These are phyloP conservation scores for Paelopatides confundens DNA, from an alignment of 53 echinoderm and acorn worm species.

Conservation along the genomic window DNA sequence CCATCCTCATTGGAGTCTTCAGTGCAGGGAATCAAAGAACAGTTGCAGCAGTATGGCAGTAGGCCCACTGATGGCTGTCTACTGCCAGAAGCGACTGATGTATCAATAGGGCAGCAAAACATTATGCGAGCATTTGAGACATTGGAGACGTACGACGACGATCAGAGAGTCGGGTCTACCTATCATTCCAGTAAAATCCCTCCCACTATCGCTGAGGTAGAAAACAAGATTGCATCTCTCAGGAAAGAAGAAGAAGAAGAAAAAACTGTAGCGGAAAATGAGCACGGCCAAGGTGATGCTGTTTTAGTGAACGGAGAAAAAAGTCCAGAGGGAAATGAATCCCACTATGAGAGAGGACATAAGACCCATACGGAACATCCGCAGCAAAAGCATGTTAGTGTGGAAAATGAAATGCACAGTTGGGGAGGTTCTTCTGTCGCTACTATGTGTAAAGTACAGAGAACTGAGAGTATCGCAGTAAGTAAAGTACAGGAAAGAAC, in stretches of 20 bases:
- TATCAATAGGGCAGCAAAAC: background rate
- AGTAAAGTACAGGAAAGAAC: background rate
- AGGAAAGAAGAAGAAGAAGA: too few relatives aligned
- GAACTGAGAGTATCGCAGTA: too few relatives aligned
- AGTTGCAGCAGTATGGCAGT: background rate
- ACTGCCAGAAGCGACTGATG: background rate
- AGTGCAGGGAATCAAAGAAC: background rate
- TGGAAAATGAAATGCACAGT: background rate
- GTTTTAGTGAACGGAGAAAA: background rate
- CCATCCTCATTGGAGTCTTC: background rate
- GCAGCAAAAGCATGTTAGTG: background rate
- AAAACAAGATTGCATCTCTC: background rate
- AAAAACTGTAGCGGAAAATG: background rate
- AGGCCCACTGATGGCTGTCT: background rate
- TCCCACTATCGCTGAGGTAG: background rate
- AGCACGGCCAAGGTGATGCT: background rate
- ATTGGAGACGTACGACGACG: background rate
- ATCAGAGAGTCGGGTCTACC: background rate
- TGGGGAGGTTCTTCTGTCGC: background rate
- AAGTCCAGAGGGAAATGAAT: background rate
- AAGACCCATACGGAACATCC: too few relatives aligned
- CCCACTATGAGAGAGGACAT: too few relatives aligned
- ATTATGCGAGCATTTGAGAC: background rate
- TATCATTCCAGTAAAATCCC: constrained; percentile 14
- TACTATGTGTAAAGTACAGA: too few relatives aligned